A percentile compares a stretch with the other conserved stretches of the same genome.
phyloP scores from a whole-genome alignment of 2,113 vertebrate species.

The Sturnus vulgaris region DNA sequence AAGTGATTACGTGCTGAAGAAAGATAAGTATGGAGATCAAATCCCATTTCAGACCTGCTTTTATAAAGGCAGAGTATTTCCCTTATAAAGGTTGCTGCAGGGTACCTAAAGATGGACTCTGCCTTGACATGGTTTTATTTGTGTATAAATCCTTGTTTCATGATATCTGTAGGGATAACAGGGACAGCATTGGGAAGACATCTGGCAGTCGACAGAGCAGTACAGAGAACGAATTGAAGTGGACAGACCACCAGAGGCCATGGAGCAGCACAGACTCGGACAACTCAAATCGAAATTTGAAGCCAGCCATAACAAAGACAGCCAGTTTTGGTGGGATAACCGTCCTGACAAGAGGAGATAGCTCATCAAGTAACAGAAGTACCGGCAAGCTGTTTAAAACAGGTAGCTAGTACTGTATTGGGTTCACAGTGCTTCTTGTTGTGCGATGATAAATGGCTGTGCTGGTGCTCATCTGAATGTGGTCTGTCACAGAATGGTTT shows the following conservation, averaged over 20 bases:
- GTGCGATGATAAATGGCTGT: not conserved
- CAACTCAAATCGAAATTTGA: constrained; percentile 83
- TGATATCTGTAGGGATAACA: constrained; percentile 79
- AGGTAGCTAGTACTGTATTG: constrained; percentile 76
- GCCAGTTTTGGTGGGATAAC: constrained; percentile 83
- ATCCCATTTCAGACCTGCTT: not conserved
- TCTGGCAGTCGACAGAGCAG: constrained; percentile 93
- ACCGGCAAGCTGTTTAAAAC: constrained; percentile 83
- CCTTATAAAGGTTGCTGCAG: not conserved
- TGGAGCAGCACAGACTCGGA: constrained; percentile 98
- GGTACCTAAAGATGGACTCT: not conserved
- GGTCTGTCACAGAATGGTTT: not conserved
- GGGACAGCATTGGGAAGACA: constrained; percentile 84
- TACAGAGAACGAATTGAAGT: constrained; percentile 85
- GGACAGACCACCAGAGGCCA: constrained; percentile 85
- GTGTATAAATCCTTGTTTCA: not conserved
- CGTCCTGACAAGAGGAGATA: constrained; percentile 78
- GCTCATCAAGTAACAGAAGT: constrained; percentile 77
- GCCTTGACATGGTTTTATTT: not conserved
- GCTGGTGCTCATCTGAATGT: not conserved
- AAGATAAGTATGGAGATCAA: not conserved
- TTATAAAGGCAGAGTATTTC: not conserved
- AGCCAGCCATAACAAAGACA: constrained; percentile 81
- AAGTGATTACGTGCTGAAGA: not conserved
- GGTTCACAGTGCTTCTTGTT: not conserved